Evolutionary conservation across 2,888 invertebrate species (phyloP).

Genomic region (Cephalotes varians): DNA sequence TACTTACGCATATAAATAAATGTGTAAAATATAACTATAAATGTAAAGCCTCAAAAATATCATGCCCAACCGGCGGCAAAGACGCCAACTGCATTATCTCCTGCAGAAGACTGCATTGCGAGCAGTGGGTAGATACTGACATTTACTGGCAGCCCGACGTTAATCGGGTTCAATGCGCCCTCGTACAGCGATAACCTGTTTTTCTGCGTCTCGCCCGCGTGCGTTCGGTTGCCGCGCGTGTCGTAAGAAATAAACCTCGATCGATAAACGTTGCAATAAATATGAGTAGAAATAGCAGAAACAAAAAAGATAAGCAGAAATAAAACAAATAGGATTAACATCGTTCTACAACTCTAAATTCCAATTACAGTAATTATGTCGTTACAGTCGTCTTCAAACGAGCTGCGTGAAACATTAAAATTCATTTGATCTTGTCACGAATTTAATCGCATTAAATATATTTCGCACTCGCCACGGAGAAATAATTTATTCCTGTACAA

Average conservation of each 20-base stretch:
- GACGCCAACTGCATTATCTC: constrained; percentile 80
- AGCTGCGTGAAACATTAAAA: not conserved
- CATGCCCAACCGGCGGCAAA: constrained; percentile 69
- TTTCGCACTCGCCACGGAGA: not conserved
- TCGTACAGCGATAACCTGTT: constrained; percentile 49
- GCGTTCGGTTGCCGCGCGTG: not conserved
- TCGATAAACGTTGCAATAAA: constrained; percentile 30
- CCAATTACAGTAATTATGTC: constrained; percentile 12
- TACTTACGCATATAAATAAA: not conserved
- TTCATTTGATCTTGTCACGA: not conserved
- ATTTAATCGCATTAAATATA: constrained; percentile 2
- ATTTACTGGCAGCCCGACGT: constrained; percentile 52
- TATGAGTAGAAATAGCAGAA: not conserved
- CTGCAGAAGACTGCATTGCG: constrained; percentile 75
- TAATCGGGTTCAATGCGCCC: constrained; percentile 51
- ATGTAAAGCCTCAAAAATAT: not conserved
- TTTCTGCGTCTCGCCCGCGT: constrained; percentile 28
- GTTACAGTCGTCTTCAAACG: not conserved
- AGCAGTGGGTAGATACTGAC: constrained; percentile 72
- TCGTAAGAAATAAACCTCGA: constrained; percentile 29
- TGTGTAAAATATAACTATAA: not conserved
- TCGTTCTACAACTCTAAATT: constrained; percentile 7
- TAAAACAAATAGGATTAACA: not conserved
- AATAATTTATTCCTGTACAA: not conserved
- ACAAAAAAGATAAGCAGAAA: not conserved